Conservation (phyloP, 2,113 vertebrate genomes). For the Nanorana parkeri region DNA sequence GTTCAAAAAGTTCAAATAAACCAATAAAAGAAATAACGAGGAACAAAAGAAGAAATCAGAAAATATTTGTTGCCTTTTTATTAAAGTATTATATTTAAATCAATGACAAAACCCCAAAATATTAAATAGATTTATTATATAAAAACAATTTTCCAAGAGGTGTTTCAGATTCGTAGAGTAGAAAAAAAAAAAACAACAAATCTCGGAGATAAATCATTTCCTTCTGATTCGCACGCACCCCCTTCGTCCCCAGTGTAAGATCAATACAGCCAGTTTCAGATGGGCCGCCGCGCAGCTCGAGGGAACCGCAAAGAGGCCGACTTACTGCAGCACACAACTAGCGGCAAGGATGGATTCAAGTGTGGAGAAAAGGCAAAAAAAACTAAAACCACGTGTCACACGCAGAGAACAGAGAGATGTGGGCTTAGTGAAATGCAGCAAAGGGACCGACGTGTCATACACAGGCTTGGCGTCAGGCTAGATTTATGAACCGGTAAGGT, state of each 20-base stretch:
- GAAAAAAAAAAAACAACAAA: background rate
- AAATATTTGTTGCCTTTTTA: constrained; percentile 51
- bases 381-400: background rate
- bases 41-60: background rate
- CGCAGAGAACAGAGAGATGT: background rate
- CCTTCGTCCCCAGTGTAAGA: constrained; percentile 21
- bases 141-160: constrained; percentile 49
- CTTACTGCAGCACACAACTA: background rate
- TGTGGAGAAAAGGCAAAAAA: background rate
- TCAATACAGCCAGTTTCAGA: background rate
- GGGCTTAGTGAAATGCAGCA: background rate
- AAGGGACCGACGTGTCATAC: background rate
- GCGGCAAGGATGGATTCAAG: no score
- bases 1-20: background rate
- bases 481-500: no score
- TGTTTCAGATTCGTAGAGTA: background rate
- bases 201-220: constrained; percentile 1
- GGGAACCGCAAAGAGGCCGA: background rate
- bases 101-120: constrained; percentile 31
- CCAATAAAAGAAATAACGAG: background rate
- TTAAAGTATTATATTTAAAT: constrained; percentile 54
- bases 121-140: constrained; percentile 55
- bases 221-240: background rate
- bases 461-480: background rate
- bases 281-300: background rate